These are phyloP conservation scores for Centropus bengalensis DNA, from an alignment of 2,113 vertebrate genomes.

Conservation along the genomic window DNA sequence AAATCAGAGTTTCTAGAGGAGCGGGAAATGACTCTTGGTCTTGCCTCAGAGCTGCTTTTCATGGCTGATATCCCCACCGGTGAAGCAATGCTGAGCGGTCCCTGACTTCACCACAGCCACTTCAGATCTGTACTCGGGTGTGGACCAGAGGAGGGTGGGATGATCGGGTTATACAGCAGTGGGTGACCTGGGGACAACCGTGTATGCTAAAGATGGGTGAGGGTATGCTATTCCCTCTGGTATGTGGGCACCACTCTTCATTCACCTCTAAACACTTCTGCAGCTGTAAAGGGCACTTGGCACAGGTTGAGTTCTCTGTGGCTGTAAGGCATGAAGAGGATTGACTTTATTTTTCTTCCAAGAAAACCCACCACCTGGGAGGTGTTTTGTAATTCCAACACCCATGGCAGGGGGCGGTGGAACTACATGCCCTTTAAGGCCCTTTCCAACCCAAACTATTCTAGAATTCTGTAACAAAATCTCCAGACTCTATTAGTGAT, in stretches of 20 bases:
- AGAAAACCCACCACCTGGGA: neutral
- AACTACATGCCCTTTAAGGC: no score
- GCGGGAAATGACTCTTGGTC: neutral
- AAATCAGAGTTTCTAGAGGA: neutral
- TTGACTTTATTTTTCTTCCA: neutral
- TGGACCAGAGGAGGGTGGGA: neutral
- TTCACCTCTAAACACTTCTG: neutral
- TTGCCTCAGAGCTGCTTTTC: neutral
- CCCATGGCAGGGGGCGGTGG: no score
- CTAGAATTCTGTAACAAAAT: neutral
- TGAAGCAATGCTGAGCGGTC: neutral
- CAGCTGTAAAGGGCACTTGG: accelerated
- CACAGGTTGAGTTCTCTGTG: accelerated
- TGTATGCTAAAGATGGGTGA: neutral
- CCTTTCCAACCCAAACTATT: no score
- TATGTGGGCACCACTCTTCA: neutral
- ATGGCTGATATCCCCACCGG: accelerated
- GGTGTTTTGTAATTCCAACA: no score
- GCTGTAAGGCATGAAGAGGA: accelerated
- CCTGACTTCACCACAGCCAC: accelerated
- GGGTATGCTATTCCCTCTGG: neutral
- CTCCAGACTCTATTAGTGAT: neutral
- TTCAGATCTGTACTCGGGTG: neutral
- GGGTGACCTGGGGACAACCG: neutral
- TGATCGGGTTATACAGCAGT: neutral